Conservation (phyloP, 1,140 invertebrate genomes). For the Anadara kagoshimensis region DNA sequence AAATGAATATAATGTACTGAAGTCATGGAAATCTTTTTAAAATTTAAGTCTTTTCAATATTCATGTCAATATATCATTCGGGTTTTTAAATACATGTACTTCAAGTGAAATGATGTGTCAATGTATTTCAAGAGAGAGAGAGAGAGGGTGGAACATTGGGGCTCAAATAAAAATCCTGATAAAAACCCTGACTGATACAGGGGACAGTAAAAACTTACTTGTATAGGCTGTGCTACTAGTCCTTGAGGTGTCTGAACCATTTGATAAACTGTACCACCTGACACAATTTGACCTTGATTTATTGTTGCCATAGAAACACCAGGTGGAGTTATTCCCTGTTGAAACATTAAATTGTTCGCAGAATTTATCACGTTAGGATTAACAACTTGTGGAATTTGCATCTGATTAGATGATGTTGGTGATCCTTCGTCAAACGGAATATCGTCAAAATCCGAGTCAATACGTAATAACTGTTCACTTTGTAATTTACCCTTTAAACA, state of each 20-base stretch:
- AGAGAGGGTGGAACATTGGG: too few species aligned
- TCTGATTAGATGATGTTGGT: slow-evolving; percentile 37
- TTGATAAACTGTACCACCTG: slow-evolving; percentile 75
- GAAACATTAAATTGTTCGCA: slow-evolving; percentile 66
- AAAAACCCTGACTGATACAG: too few species aligned
- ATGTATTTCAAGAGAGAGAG: too few species aligned
- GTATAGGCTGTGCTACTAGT: slow-evolving; percentile 77
- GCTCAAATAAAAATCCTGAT: too few species aligned
- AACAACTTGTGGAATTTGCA: slow-evolving; percentile 11
- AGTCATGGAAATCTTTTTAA: too few species aligned
- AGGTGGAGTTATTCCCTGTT: slow-evolving; percentile 57
- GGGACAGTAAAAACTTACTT: slow-evolving; percentile 61
- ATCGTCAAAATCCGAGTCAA: slow-evolving; percentile 59
- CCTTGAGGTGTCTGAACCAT: slow-evolving; percentile 77
- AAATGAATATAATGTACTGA: too few species aligned
- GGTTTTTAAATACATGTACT: too few species aligned
- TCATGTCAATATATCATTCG: too few species aligned
- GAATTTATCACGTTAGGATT: slow-evolving; percentile 27
- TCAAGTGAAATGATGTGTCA: too few species aligned
- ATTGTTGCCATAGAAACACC: slow-evolving; percentile 67
- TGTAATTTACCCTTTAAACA: slow-evolving; percentile 73
- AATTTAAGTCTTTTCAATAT: too few species aligned
- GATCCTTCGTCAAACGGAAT: slow-evolving; percentile 38
- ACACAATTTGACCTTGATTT: slow-evolving; percentile 72
- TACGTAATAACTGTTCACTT: slow-evolving; percentile 67